A percentile compares a stretch with the other conserved stretches of the same genome.
phyloP scores from a whole-genome alignment of 2,113 vertebrate genomes.

The Takifugu flavidus region DNA sequence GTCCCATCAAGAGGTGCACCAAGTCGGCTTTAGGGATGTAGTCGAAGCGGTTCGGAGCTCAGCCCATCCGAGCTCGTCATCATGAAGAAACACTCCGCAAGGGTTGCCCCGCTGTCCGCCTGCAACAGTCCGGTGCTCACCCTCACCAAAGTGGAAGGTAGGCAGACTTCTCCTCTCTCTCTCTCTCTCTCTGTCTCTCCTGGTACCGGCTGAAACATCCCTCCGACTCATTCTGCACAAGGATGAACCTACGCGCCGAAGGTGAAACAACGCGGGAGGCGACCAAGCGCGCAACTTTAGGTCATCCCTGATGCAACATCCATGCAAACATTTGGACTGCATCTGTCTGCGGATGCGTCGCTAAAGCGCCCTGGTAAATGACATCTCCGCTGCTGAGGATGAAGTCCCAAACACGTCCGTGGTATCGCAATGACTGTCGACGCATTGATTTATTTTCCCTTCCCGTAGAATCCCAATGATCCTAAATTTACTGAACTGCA shows the following conservation, averaged over 20 bases:
- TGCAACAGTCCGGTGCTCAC: constrained; percentile 96
- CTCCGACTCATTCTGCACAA: neutral
- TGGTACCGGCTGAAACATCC: neutral
- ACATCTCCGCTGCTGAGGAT: neutral
- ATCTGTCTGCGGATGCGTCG: no score
- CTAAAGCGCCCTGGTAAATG: no score
- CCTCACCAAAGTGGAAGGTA: constrained; percentile 98
- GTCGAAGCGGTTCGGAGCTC: constrained; percentile 79
- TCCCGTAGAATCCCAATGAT: no score
- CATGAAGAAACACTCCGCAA: constrained; percentile 96
- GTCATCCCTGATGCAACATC: constrained; percentile 1
- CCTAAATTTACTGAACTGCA: constrained; percentile 43
- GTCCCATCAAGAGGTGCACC: constrained; percentile 61
- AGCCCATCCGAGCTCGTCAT: constrained; percentile 78
- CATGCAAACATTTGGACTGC: neutral
- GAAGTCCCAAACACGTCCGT: neutral
- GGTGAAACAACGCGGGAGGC: neutral
- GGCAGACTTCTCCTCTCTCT: constrained; percentile 18
- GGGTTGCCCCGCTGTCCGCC: constrained; percentile 93
- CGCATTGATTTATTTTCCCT: constrained; percentile 18
- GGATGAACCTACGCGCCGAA: neutral
- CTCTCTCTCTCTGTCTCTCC: neutral
- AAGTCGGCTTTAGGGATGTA: constrained; percentile 83
- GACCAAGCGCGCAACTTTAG: constrained; percentile 34
- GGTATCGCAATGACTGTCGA: neutral